These are phyloP conservation scores for Cheirogaleus medius DNA, from an alignment of 2,113 vertebrate genomes.

Conservation along the genomic window DNA sequence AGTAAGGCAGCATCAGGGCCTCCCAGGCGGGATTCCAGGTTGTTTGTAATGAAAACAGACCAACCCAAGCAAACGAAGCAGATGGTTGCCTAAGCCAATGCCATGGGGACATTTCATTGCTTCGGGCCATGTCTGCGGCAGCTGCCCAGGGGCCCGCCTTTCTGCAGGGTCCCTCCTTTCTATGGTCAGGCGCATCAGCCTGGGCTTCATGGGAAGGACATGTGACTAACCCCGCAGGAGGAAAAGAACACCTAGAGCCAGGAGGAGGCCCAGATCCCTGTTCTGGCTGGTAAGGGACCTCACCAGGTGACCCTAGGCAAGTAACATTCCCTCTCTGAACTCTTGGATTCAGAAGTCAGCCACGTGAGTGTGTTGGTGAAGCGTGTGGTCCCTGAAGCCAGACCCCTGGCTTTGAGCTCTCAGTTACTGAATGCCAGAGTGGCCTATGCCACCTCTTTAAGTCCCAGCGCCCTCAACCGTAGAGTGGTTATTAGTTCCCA, in stretches of 20 bases:
- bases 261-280: background rate
- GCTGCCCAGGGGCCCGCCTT: background rate
- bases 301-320: background rate
- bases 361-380: background rate
- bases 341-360: background rate
- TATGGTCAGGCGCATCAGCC: background rate
- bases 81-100: background rate
- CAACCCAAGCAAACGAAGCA: constrained; percentile 37
- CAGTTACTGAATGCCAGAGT: background rate
- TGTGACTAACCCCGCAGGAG: background rate
- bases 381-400: background rate
- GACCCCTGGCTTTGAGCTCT: background rate
- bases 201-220: background rate
- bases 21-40: constrained; percentile 24
- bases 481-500: background rate
- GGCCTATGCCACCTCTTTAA: background rate
- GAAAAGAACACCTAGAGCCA: background rate
- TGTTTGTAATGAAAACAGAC: constrained; percentile 48
- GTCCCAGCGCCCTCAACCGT: background rate
- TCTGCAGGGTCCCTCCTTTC: background rate
- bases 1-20: constrained; percentile 11
- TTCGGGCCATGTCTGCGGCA: background rate
- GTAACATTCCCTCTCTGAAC: background rate
- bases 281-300: background rate
- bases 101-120: background rate